A percentile compares a stretch with the other conserved stretches of the same genome.
Conservation (phyloP, 2,113 vertebrate species). For the Hemichromis elongatus region DNA sequence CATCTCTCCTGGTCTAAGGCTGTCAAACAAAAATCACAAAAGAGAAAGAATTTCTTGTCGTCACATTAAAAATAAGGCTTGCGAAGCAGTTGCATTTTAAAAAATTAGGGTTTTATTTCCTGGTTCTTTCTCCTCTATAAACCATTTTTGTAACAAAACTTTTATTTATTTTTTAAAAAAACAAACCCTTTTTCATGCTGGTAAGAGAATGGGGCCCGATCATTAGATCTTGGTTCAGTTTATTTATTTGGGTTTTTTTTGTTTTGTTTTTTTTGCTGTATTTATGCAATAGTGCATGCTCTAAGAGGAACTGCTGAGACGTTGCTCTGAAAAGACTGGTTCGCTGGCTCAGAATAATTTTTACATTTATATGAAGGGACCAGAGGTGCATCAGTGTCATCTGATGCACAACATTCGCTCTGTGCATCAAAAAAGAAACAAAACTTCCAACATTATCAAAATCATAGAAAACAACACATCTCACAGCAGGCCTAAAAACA, state of each 20-base stretch:
- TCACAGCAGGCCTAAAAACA: neutral
- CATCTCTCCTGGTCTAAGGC: neutral
- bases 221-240: neutral
- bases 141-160: neutral
- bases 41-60: neutral
- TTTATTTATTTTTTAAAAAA: neutral
- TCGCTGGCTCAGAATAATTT: neutral
- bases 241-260: neutral
- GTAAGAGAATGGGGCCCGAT: neutral
- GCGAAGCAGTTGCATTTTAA: neutral
- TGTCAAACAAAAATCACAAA: neutral
- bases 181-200: neutral
- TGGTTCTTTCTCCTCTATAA: neutral
- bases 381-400: neutral
- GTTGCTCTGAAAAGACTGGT: neutral
- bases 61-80: neutral
- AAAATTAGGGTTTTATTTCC: neutral
- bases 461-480: neutral
- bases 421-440: fast-evolving
- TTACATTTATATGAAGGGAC: neutral
- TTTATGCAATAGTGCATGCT: neutral
- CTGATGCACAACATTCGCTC: neutral
- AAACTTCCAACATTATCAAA: neutral
- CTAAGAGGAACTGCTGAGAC: neutral
- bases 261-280: neutral